phyloP scores from a whole-genome alignment of 2,113 vertebrate genomes.

The Bombycilla garrulus region DNA sequence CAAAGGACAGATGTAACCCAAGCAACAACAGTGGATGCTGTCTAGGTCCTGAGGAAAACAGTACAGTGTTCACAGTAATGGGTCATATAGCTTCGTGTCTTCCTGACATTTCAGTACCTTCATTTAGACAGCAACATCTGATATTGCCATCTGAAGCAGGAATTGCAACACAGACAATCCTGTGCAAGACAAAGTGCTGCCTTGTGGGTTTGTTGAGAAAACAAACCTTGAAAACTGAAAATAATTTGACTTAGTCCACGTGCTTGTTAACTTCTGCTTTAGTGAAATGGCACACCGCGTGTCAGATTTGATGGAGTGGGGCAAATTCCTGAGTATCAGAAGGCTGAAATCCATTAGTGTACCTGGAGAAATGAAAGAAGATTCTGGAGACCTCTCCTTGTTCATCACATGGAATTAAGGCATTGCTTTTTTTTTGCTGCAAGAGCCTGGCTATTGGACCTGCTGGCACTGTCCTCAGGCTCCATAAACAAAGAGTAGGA shows the following conservation, averaged over 20 bases:
- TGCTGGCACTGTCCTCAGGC: not conserved
- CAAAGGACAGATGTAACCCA: not conserved
- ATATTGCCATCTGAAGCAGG: not conserved
- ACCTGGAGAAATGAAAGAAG: not conserved
- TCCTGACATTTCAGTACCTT: not conserved
- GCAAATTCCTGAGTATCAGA: not conserved
- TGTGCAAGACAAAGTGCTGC: not conserved
- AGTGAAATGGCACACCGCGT: not conserved
- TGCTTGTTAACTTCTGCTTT: not conserved
- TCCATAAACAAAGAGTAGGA: not conserved
- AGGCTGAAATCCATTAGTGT: not conserved
- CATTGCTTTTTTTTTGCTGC: not conserved
- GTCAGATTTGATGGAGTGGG: not conserved
- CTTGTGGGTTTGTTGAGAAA: not conserved
- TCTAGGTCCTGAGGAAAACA: not conserved
- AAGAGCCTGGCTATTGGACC: not conserved
- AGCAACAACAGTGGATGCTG: not conserved
- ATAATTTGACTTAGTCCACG: fast-evolving
- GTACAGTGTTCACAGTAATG: fast-evolving
- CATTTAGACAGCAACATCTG: not conserved
- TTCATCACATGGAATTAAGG: not conserved
- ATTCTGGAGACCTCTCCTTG: not conserved
- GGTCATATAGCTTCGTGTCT: not conserved
- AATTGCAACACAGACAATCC: not conserved
- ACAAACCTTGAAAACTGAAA: not conserved